A percentile compares a stretch with the other conserved stretches of the same genome.
These are phyloP conservation scores for Danionella dracula DNA, from an alignment of 2,797 vertebrate genomes.

Conservation along the genomic window DNA sequence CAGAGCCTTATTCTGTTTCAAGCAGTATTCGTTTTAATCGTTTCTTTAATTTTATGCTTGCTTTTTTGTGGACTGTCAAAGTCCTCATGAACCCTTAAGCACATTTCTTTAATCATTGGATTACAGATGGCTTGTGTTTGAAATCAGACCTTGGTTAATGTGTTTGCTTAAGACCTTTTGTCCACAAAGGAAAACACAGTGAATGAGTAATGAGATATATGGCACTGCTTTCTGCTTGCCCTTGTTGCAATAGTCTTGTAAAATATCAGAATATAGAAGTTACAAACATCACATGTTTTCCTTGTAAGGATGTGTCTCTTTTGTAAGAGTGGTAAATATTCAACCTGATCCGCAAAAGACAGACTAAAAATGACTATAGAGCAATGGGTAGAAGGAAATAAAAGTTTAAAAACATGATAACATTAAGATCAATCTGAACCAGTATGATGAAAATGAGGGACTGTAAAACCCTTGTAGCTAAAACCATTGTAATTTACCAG, in stretches of 20 bases:
- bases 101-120: no score
- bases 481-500: neutral
- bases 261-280: neutral
- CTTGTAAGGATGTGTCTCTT: neutral
- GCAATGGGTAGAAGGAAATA: no score
- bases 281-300: slow-evolving; percentile 11
- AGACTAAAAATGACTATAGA: no score
- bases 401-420: neutral
- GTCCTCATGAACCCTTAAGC: no score
- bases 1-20: no score
- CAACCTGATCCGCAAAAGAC: neutral
- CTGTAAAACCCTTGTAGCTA: no score
- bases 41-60: no score
- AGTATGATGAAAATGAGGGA: no score
- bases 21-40: no score
- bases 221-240: neutral
- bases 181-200: neutral
- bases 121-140: no score
- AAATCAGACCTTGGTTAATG: no score
- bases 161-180: neutral
- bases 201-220: neutral
- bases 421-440: neutral
- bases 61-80: no score
- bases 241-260: slow-evolving; percentile 9
- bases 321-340: neutral